These are phyloP conservation scores for Cremastobaeus sp. DNA, from an alignment of 2,888 invertebrate species.

Conservation along the genomic window DNA sequence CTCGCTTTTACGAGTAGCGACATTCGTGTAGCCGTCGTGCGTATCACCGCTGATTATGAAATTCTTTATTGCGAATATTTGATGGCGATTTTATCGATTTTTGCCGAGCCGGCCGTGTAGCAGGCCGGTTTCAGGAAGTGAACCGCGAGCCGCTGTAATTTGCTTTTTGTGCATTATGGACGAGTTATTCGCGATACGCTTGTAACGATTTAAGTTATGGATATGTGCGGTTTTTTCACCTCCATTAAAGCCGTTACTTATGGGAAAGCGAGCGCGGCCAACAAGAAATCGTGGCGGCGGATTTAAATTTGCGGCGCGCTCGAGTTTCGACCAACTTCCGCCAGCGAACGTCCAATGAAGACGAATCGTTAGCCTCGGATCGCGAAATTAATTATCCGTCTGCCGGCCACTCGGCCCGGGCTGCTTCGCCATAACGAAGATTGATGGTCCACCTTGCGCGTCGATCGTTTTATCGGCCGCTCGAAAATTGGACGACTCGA, in stretches of 20 bases:
- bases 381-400: constrained; percentile 20
- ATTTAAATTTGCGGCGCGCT: not conserved
- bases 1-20: constrained; percentile 48
- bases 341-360: too few relatives aligned
- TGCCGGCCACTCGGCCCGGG: not conserved
- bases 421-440: constrained; percentile 22
- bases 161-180: constrained; percentile 52
- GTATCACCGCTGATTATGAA: constrained; percentile 55
- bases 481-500: too few relatives aligned
- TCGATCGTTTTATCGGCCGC: constrained; percentile 8
- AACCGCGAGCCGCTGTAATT: constrained; percentile 43
- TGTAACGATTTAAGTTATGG: constrained; percentile 46
- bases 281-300: constrained; percentile 29
- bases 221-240: constrained; percentile 39
- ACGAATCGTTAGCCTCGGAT: too few relatives aligned
- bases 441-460: constrained; percentile 13
- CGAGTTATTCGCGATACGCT: constrained; percentile 47
- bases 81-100: constrained; percentile 54
- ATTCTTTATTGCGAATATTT: constrained; percentile 56
- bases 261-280: constrained; percentile 11
- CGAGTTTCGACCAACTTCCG: too few relatives aligned
- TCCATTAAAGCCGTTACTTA: constrained; percentile 41
- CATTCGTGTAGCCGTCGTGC: constrained; percentile 46
- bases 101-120: constrained; percentile 16
- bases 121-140: constrained; percentile 38